Conservation (phyloP, 2,797 vertebrate genomes). For the Serranus cabrilla region DNA sequence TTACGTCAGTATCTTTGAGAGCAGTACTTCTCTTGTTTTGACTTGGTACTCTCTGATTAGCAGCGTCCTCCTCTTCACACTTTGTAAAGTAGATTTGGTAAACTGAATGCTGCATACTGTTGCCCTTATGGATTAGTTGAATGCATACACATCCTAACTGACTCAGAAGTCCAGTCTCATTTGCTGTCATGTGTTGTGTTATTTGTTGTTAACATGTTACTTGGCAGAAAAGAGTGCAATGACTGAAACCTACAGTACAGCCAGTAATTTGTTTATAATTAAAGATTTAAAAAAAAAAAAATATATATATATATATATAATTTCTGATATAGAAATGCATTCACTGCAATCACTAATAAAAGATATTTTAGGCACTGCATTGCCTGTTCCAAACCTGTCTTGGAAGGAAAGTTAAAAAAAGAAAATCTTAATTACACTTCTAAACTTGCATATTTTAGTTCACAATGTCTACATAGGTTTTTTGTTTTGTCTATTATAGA, state of each 20-base stretch:
- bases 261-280: too few species aligned
- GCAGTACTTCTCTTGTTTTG: conserved; percentile 9
- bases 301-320: too few species aligned
- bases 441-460: neutral
- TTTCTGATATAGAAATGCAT: too few species aligned
- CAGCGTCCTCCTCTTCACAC: conserved; percentile 4
- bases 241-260: too few species aligned
- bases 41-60: conserved; percentile 31
- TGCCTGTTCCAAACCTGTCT: neutral
- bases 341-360: too few species aligned
- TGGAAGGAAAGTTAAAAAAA: neutral
- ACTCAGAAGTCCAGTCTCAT: neutral
- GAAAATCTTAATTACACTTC: neutral
- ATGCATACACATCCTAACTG: neutral
- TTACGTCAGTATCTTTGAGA: too few species aligned
- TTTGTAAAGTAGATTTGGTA: conserved; percentile 3
- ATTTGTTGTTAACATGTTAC: too few species aligned
- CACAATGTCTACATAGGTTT: neutral
- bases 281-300: too few species aligned
- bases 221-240: too few species aligned
- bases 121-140: neutral
- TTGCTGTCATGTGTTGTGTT: too few species aligned
- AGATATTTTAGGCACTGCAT: fast-evolving
- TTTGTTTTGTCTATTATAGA: neutral
- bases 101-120: neutral